These are phyloP conservation scores for Laupala kohalensis DNA, from an alignment of 1,140 invertebrate species.

Conservation along the genomic window DNA sequence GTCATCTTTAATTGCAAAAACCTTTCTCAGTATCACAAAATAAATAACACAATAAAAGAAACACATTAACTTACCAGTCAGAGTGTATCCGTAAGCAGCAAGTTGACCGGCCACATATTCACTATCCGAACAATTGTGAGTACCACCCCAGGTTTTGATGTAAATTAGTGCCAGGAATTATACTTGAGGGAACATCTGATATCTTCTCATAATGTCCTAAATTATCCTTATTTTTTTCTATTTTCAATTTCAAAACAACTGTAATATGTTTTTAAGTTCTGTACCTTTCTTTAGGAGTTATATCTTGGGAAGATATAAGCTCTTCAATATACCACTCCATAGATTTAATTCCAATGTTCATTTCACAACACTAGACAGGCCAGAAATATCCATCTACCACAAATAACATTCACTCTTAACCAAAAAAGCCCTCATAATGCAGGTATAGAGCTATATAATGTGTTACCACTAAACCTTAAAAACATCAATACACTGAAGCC, in stretches of 20 bases:
- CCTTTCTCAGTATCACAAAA: neutral
- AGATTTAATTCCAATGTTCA: no score
- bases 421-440: no score
- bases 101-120: slow-evolving; percentile 97
- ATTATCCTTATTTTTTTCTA: slow-evolving; percentile 21
- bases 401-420: no score
- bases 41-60: neutral
- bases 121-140: slow-evolving; percentile 90
- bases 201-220: slow-evolving; percentile 23
- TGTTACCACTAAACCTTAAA: no score
- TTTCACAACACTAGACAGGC: no score
- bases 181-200: slow-evolving; percentile 34
- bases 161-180: slow-evolving; percentile 80
- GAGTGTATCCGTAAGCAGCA: slow-evolving; percentile 70
- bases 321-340: slow-evolving; percentile 76
- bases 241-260: slow-evolving; percentile 41
- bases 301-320: slow-evolving; percentile 60
- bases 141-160: slow-evolving; percentile 95
- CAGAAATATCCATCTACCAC: no score
- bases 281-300: slow-evolving; percentile 58
- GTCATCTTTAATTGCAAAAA: slow-evolving; percentile 35
- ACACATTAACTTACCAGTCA: slow-evolving; percentile 39
- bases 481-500: no score
- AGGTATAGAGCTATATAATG: no score
- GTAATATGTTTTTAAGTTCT: slow-evolving; percentile 50